These are phyloP conservation scores for Euura saliciscinereae DNA, from an alignment of 1,140 invertebrate genomes.

Conservation along the genomic window DNA sequence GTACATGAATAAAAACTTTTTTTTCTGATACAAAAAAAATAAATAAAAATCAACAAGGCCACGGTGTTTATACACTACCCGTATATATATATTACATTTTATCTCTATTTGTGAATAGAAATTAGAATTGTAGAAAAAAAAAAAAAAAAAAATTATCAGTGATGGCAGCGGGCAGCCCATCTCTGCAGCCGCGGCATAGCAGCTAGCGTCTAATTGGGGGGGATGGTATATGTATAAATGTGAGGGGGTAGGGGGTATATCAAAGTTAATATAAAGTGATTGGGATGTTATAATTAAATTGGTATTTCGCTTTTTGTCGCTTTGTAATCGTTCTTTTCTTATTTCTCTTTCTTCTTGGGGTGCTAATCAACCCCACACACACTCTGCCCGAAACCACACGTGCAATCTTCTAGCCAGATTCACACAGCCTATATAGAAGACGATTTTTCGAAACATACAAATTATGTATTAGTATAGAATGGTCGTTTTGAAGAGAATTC, in stretches of 20 bases:
- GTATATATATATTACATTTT: too few relatives aligned
- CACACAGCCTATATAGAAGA: too few relatives aligned
- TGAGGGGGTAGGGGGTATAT: too few relatives aligned
- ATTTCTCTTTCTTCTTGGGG: too few relatives aligned
- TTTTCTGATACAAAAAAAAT: background rate
- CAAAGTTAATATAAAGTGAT: too few relatives aligned
- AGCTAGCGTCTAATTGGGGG: conserved; percentile 52
- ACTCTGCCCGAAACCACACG: background rate
- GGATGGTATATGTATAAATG: background rate
- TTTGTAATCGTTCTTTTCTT: too few relatives aligned
- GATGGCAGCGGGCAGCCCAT: conserved; percentile 54
- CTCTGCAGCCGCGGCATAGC: conserved; percentile 54
- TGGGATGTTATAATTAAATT: too few relatives aligned
- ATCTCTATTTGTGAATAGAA: too few relatives aligned
- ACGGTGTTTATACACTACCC: too few relatives aligned
- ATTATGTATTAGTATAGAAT: background rate
- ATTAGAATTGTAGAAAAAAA: background rate
- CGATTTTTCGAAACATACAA: background rate
- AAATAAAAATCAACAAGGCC: too few relatives aligned
- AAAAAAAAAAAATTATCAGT: conserved; percentile 45
- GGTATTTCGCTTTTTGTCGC: too few relatives aligned
- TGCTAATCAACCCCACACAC: background rate
- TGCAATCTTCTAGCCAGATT: background rate
- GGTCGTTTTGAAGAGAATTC: background rate
- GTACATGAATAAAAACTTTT: too few relatives aligned